These are phyloP conservation scores for Enteromius trimaculatus DNA, from an alignment of 2,797 vertebrate species.

Conservation along the genomic window DNA sequence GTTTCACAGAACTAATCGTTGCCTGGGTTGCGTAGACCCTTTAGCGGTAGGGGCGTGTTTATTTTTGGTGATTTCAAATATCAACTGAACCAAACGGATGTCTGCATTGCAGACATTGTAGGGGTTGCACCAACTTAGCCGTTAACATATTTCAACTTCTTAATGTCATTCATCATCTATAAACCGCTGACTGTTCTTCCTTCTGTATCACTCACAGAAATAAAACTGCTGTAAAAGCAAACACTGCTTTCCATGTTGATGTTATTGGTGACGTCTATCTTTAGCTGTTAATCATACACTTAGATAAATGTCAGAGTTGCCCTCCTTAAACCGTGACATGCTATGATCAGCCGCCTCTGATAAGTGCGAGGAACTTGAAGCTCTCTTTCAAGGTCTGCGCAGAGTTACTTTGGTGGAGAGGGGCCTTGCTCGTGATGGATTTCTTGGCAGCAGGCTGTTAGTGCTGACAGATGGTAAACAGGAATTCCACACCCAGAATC, in stretches of 20 bases:
- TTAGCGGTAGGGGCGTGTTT: too few relatives aligned
- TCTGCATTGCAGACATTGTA: too few relatives aligned
- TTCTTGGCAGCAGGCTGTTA: slow-evolving; percentile 17
- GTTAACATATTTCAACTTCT: too few relatives aligned
- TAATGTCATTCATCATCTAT: neutral
- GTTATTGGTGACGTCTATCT: slow-evolving; percentile 23
- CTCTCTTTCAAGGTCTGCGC: slow-evolving; percentile 40
- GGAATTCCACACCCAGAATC: slow-evolving; percentile 30
- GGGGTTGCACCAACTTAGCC: too few relatives aligned
- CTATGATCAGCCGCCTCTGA: slow-evolving; percentile 7
- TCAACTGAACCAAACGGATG: too few relatives aligned
- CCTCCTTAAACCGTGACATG: slow-evolving; percentile 9
- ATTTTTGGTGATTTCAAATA: too few relatives aligned
- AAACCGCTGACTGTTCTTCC: neutral
- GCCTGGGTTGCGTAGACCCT: too few relatives aligned
- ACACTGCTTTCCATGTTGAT: neutral
- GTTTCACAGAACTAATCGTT: too few relatives aligned
- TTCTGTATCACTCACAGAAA: neutral
- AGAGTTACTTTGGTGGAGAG: slow-evolving; percentile 25
- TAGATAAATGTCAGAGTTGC: slow-evolving; percentile 23
- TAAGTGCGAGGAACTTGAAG: slow-evolving; percentile 13
- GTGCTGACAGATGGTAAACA: slow-evolving; percentile 42
- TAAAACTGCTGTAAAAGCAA: neutral
- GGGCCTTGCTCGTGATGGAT: slow-evolving; percentile 42
- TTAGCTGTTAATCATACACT: slow-evolving; percentile 42